A percentile compares a stretch with the other conserved stretches of the same genome.
Evolutionary conservation across 2,888 invertebrate genomes (phyloP).

Genomic region (Deladenus siricidicola): DNA sequence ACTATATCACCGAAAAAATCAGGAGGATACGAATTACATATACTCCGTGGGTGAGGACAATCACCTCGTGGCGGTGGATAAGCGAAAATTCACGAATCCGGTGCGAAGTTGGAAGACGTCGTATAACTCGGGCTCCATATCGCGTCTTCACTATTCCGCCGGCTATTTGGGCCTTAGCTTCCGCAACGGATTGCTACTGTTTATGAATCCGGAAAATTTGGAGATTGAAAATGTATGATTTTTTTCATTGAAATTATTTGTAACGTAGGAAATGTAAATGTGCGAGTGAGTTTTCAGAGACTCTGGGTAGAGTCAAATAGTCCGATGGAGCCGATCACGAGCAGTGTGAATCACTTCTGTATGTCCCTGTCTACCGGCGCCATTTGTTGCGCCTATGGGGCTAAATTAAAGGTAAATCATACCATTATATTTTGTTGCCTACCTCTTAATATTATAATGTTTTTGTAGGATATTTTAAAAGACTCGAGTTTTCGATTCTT

Average conservation of each 20-base stretch:
- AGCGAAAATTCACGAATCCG: constrained; percentile 6
- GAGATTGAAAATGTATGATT: constrained; percentile 11
- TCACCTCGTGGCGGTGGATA: constrained; percentile 10
- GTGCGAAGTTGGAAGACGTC: too few relatives aligned
- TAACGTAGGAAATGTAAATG: neutral
- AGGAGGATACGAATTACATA: constrained; percentile 7
- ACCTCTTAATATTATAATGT: too few relatives aligned
- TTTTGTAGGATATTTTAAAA: too few relatives aligned
- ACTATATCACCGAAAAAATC: neutral
- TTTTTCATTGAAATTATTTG: neutral
- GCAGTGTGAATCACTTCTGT: neutral
- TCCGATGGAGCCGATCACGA: too few relatives aligned
- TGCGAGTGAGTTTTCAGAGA: neutral
- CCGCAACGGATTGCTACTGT: constrained; percentile 4
- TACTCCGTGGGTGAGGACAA: constrained; percentile 17
- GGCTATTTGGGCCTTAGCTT: constrained; percentile 9
- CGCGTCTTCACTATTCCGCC: constrained; percentile 6
- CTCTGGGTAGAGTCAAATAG: too few relatives aligned
- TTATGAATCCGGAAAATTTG: constrained; percentile 8
- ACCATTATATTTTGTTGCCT: too few relatives aligned
- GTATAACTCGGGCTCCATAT: too few relatives aligned
- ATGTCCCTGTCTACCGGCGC: neutral
- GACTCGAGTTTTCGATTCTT: too few relatives aligned
- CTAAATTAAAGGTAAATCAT: too few relatives aligned
- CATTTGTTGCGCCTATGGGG: neutral